Evolutionary conservation across 2,113 vertebrate species (phyloP).

Genomic region (Lophotis ruficrista): DNA sequence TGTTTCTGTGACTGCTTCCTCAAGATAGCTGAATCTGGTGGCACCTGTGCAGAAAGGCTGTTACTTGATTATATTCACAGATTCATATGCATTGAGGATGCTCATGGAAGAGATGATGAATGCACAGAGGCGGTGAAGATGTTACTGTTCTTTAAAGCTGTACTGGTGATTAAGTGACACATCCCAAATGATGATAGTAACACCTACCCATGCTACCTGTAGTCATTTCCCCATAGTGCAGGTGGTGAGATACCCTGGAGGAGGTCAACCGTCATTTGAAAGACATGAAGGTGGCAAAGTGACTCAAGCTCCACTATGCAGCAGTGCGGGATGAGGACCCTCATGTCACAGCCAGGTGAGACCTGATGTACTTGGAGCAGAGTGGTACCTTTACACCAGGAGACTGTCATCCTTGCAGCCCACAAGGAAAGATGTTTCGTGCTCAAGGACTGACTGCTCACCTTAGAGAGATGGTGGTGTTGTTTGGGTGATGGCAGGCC

Average conservation of each 20-base stretch:
- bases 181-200: not conserved
- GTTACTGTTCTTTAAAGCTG: not conserved
- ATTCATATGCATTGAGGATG: not conserved
- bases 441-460: not conserved
- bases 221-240: not conserved
- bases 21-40: not conserved
- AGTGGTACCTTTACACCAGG: not conserved
- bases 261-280: not conserved
- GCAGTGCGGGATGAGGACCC: accelerated
- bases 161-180: not conserved
- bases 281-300: not conserved
- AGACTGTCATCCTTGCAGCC: not conserved
- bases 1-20: not conserved
- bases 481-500: not conserved
- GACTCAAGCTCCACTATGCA: not conserved
- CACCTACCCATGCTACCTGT: not conserved
- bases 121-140: not conserved
- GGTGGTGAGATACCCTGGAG: not conserved
- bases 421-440: not conserved
- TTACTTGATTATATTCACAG: not conserved
- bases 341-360: not conserved
- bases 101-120: not conserved
- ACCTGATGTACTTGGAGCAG: not conserved
- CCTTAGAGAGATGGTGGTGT: not conserved
- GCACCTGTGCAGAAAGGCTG: not conserved